Conservation (phyloP, 2,113 vertebrate genomes). For the Calyptomena viridis region DNA sequence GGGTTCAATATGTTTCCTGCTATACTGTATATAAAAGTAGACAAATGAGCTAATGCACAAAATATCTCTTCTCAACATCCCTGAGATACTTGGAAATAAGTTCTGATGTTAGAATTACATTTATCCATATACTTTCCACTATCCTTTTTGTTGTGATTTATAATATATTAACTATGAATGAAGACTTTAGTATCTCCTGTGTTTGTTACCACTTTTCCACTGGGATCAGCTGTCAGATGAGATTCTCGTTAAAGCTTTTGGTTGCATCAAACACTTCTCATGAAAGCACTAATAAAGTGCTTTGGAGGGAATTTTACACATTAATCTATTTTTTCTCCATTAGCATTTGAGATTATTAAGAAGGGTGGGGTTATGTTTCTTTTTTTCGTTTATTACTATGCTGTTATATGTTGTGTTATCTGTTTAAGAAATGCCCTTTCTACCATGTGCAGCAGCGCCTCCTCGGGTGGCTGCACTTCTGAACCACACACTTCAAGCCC, state of each 20-base stretch:
- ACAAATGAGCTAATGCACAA: background rate
- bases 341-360: background rate
- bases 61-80: background rate
- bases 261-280: background rate
- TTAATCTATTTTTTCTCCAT: background rate
- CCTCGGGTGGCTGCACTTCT: too few relatives aligned
- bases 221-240: background rate
- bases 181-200: background rate
- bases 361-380: rapidly evolving
- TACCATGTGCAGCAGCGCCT: too few relatives aligned
- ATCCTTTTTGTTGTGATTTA: background rate
- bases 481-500: too few relatives aligned
- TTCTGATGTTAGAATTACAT: background rate
- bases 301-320: background rate
- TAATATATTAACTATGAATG: background rate
- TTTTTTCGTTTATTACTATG: background rate
- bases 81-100: background rate
- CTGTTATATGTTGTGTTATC: background rate
- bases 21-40: background rate
- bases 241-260: background rate
- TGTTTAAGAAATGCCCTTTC: background rate
- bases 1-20: background rate
- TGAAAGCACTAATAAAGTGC: background rate
- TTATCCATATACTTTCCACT: background rate
- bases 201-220: background rate